phyloP scores from a whole-genome alignment of 2,113 vertebrate genomes.

The Onychostoma macrolepis region DNA sequence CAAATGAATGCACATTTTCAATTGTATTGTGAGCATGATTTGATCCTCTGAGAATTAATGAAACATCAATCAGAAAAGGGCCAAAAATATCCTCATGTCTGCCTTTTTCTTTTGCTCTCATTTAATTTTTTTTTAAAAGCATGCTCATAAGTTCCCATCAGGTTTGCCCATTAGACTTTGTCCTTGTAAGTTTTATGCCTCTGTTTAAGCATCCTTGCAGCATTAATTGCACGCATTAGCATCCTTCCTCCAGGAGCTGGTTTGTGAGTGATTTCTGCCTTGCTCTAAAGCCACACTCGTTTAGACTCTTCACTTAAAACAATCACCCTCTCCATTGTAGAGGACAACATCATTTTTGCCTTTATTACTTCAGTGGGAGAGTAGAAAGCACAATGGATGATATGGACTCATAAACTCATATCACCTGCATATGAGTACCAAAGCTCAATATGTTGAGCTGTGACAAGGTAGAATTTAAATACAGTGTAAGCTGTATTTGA shows the following conservation, averaged over 20 bases:
- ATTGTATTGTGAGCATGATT: conserved; percentile 36
- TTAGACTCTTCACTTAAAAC: neutral
- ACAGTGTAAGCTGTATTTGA: neutral
- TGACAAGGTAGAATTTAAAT: neutral
- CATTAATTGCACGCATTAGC: conserved; percentile 49
- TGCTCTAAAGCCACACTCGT: neutral
- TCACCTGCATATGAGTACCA: neutral
- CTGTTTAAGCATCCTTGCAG: conserved; percentile 9
- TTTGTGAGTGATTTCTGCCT: neutral
- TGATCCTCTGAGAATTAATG: conserved; percentile 35
- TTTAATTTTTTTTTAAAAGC: conserved; percentile 5
- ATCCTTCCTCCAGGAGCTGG: neutral
- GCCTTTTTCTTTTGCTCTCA: neutral
- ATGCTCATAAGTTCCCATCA: neutral
- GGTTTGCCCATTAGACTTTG: conserved; percentile 18
- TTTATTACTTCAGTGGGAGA: neutral
- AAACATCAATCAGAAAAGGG: conserved; percentile 31
- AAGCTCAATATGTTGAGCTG: neutral
- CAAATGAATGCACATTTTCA: conserved; percentile 54
- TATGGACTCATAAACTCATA: neutral
- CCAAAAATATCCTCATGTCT: conserved; percentile 34
- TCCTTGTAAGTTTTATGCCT: neutral
- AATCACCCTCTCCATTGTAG: neutral
- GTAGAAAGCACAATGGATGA: neutral
- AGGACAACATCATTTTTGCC: neutral